Conservation (phyloP, 2,888 invertebrate genomes). For the Steromphala cineraria region DNA sequence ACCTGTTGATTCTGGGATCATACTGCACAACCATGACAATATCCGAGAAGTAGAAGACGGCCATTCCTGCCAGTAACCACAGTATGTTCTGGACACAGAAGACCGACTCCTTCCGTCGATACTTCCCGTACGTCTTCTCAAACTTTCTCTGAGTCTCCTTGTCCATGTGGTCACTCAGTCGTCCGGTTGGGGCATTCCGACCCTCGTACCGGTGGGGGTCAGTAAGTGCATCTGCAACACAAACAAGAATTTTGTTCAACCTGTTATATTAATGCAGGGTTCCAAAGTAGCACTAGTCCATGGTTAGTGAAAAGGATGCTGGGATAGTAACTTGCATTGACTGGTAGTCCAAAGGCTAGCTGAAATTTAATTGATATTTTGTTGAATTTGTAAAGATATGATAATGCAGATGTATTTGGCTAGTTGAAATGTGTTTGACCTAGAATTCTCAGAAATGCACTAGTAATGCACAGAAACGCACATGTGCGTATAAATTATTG, state of each 20-base stretch:
- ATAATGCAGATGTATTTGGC: no score
- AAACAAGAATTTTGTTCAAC: background rate
- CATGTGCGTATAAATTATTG: no score
- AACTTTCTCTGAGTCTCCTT: conserved; percentile 46
- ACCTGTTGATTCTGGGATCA: conserved; percentile 70
- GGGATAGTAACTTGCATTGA: no score
- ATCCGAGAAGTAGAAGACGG: conserved; percentile 71
- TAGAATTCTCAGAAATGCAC: no score
- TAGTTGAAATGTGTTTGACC: no score
- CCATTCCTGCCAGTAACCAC: conserved; percentile 69
- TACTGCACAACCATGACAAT: conserved; percentile 63
- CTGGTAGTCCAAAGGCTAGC: no score
- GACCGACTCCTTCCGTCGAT: conserved; percentile 52
- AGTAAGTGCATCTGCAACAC: background rate
- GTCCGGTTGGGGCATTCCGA: background rate
- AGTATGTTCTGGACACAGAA: conserved; percentile 69
- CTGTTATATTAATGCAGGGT: no score
- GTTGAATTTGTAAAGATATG: no score
- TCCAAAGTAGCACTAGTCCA: no score
- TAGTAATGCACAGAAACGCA: no score
- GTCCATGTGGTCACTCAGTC: conserved; percentile 23
- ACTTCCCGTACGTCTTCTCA: conserved; percentile 52
- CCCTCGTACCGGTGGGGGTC: background rate
- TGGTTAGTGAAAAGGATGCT: no score
- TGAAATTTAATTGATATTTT: no score